These are phyloP conservation scores for Phyllotreta striolata DNA, from an alignment of 2,888 invertebrate species.

Conservation along the genomic window DNA sequence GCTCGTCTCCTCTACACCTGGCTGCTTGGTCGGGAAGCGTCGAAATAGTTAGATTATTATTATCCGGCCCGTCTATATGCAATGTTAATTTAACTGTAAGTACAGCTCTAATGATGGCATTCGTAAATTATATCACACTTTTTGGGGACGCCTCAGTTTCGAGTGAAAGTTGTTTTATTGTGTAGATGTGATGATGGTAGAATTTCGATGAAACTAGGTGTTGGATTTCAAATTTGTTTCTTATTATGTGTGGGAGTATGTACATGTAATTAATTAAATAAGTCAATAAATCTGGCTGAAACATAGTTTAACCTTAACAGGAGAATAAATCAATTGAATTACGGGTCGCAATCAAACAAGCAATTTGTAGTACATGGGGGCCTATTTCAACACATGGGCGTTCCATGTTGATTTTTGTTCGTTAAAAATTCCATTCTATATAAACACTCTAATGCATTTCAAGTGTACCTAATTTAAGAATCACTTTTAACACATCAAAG, in stretches of 20 bases:
- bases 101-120: neutral
- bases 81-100: slow-evolving; percentile 85
- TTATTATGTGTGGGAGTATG: too few species aligned
- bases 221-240: too few species aligned
- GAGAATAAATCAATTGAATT: slow-evolving; percentile 48
- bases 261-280: slow-evolving; percentile 24
- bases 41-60: slow-evolving; percentile 84
- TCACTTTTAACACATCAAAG: neutral
- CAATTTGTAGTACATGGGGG: slow-evolving; percentile 52
- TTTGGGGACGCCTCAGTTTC: too few species aligned
- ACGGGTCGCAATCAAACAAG: slow-evolving; percentile 51
- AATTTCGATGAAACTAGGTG: too few species aligned
- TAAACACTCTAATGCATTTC: neutral
- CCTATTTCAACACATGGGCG: slow-evolving; percentile 48
- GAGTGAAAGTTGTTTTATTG: neutral
- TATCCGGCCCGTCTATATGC: slow-evolving; percentile 82
- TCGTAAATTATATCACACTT: neutral
- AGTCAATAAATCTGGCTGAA: slow-evolving; percentile 42
- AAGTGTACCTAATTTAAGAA: slow-evolving; percentile 2
- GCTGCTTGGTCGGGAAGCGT: slow-evolving; percentile 95
- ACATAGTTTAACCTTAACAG: slow-evolving; percentile 39
- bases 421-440: neutral
- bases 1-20: slow-evolving; percentile 91
- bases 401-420: neutral
- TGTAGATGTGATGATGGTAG: too few species aligned